Evolutionary conservation across 2,888 invertebrate genomes (phyloP), one percentile per base, ranked within the genome.

Genomic region (Meiosimyza platycephala): DNA sequence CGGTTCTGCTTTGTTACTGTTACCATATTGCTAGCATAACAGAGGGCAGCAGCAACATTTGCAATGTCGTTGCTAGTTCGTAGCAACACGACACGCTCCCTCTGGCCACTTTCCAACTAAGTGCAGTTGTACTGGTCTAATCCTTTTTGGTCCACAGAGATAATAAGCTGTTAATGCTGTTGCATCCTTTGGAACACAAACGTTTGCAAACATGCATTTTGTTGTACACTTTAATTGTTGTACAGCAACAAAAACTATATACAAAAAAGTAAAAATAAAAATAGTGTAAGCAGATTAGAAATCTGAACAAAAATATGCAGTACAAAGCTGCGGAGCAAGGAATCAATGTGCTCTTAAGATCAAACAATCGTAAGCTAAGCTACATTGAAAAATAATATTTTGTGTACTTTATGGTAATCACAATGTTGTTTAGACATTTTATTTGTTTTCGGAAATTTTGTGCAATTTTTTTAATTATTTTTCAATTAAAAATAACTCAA

Each of bases 121-220:
- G 6, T 6, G 28, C 57, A 57, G 18, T 15, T 15, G 15, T 15
- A 57, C 12, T 15, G 15, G 28, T 28, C 13, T 64, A 51, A 64
- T 64, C 64, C 64, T 64, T 50, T 48, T 11, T 15, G 13, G 50
- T 64, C 2, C 64, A 12, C n/a, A 15, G 59, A 51, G 51, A 50
- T 64, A 64, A 64, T 51, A 64, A 51, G 51, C 64, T 50, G 50
- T 22, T 64, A 51, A 64, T 64, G 50, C 50, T 50, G 64, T 22
- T 22, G 64, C 64, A 64, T 64, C 16, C 64, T 64, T 64, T 64
- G 50, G 12, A 18, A 12, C 22, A 18, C n/a, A 16, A 50, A 28
- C 64, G 28, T 16, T 40, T 9, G 40, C 40, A 7, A 40, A 40
- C 40, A 40, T 33, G 13, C n/a, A 62, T 62, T 13, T 28, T 65